Percentiles rank a stretch among this genome's conserved stretches.
Conservation (phyloP, 2,113 vertebrate genomes). For the Mus spicilegus region DNA sequence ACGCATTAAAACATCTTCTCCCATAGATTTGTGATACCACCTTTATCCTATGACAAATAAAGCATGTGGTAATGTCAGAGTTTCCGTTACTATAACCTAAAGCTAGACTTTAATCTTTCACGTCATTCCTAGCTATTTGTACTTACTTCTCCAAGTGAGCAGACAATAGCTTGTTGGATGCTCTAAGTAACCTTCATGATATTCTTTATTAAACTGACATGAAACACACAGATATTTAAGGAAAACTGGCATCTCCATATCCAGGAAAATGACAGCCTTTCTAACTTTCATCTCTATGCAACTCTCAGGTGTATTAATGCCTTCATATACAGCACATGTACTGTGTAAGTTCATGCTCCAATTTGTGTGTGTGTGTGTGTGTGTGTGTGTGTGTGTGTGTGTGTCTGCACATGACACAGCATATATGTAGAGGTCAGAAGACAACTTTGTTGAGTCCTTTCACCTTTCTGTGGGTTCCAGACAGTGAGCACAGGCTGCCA, state of each 20-base stretch:
- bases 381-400: not conserved
- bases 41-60: not conserved
- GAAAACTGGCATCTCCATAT: not conserved
- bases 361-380: not conserved
- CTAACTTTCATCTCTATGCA: no score
- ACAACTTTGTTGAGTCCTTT: not conserved
- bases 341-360: no score
- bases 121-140: not conserved
- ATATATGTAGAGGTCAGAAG: not conserved
- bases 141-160: not conserved
- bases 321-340: not conserved
- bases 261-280: not conserved
- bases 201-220: conserved; percentile 17
- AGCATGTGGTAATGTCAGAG: not conserved
- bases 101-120: not conserved
- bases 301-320: not conserved
- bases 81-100: not conserved
- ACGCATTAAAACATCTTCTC: not conserved
- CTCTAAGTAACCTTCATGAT: not conserved
- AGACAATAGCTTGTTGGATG: not conserved
- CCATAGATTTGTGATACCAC: not conserved
- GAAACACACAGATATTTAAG: conserved; percentile 21
- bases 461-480: not conserved
- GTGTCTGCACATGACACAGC: not conserved
- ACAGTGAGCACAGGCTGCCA: no score